Evolutionary conservation across 2,888 invertebrate genomes (phyloP).

Genomic region (Thalpophila matura): DNA sequence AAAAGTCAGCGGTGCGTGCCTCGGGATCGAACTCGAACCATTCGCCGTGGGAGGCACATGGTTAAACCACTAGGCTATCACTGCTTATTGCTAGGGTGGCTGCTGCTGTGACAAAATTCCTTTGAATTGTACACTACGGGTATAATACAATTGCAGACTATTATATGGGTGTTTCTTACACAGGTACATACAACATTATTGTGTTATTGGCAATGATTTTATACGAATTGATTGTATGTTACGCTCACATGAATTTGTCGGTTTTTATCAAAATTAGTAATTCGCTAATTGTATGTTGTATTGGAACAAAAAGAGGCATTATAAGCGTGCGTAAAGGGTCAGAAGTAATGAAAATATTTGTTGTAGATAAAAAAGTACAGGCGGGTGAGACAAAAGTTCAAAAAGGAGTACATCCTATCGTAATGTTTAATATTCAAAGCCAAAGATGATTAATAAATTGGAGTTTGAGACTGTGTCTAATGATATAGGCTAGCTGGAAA

Average conservation of each 20-base stretch:
- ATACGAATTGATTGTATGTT: slow-evolving; percentile 55
- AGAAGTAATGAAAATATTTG: neutral
- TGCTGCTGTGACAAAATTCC: slow-evolving; percentile 59
- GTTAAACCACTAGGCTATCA: too few relatives aligned
- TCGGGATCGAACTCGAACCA: too few relatives aligned
- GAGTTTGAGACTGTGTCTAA: too few relatives aligned
- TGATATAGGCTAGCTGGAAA: too few relatives aligned
- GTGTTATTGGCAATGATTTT: slow-evolving; percentile 63
- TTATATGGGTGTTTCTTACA: slow-evolving; percentile 51
- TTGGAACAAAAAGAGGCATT: slow-evolving; percentile 22
- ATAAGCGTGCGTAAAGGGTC: neutral
- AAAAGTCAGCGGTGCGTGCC: too few relatives aligned
- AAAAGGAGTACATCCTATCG: too few relatives aligned
- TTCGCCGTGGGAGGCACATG: too few relatives aligned
- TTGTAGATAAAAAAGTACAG: neutral
- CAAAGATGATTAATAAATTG: too few relatives aligned
- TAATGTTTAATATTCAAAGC: too few relatives aligned
- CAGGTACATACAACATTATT: slow-evolving; percentile 46
- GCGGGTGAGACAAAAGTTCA: too few relatives aligned
- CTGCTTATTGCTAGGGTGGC: too few relatives aligned
- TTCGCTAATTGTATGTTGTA: slow-evolving; percentile 41
- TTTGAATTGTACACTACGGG: slow-evolving; percentile 44
- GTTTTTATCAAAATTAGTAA: slow-evolving; percentile 47
- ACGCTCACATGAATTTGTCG: slow-evolving; percentile 57
- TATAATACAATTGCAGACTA: slow-evolving; percentile 47